Evolutionary conservation across 35 echinoderm and acorn worm species (phyloP).

Genomic region (Apostichopus parvimensis): DNA sequence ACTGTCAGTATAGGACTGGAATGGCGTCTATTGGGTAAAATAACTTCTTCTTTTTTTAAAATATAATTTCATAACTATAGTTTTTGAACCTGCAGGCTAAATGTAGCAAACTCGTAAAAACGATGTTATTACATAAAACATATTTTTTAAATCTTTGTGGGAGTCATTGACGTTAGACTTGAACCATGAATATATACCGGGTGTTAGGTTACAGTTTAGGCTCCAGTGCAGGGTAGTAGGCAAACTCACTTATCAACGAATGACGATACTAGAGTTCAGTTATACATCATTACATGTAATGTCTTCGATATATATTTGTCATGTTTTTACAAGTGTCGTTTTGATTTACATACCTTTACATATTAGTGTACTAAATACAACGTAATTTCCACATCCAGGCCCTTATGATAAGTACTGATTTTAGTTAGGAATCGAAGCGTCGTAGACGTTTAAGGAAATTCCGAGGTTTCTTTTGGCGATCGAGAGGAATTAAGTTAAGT

Average conservation of each 20-base stretch:
- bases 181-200: neutral
- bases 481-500: too few species aligned
- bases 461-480: too few species aligned
- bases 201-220: neutral
- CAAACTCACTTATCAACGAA: neutral
- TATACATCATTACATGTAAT: neutral
- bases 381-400: too few species aligned
- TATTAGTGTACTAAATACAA: too few species aligned
- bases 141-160: neutral
- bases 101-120: neutral
- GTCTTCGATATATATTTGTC: too few species aligned
- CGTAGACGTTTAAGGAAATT: too few species aligned
- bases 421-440: too few species aligned
- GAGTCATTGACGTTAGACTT: neutral
- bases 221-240: neutral
- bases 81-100: neutral
- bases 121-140: neutral
- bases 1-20: neutral
- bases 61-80: neutral
- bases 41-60: neutral
- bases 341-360: too few species aligned
- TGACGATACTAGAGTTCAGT: neutral
- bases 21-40: neutral
- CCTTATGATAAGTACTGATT: too few species aligned
- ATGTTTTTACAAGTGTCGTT: too few species aligned